These are phyloP conservation scores for Cettia cetti DNA, from an alignment of 2,113 vertebrate genomes.

Conservation along the genomic window DNA sequence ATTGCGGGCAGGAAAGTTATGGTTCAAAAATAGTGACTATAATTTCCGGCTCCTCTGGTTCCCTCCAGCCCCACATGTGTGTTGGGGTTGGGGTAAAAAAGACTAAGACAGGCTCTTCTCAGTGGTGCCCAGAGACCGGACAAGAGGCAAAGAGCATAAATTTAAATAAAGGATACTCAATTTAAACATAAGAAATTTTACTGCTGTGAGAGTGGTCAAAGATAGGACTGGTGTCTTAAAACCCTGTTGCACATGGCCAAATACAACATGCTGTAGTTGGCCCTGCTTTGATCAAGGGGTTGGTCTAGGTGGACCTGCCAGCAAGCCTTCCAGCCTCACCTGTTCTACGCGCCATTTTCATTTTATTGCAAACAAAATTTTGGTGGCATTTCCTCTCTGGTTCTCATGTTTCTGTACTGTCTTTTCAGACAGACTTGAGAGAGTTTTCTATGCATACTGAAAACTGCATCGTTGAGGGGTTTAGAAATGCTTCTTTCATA, in stretches of 20 bases:
- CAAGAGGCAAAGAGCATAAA: not conserved
- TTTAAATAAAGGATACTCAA: not conserved
- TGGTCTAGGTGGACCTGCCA: not conserved
- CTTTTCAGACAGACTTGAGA: not conserved
- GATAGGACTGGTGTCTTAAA: not conserved
- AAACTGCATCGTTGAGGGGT: not conserved
- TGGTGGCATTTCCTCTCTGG: not conserved
- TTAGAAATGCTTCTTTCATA: not conserved
- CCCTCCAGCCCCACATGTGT: not conserved
- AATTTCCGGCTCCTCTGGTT: not conserved
- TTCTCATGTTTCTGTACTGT: not conserved
- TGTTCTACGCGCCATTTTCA: not conserved
- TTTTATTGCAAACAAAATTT: not conserved
- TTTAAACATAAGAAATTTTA: not conserved
- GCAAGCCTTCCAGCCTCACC: not conserved
- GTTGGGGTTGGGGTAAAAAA: not conserved
- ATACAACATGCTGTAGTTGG: not conserved
- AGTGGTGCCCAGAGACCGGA: not conserved
- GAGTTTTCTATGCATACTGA: not conserved
- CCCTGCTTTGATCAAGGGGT: not conserved
- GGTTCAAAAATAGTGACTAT: not conserved
- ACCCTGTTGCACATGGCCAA: fast-evolving
- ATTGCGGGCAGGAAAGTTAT: not conserved
- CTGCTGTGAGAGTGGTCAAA: not conserved
- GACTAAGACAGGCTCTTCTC: not conserved